Percentiles rank a stretch among this genome's conserved stretches.
Conservation (phyloP, 2,113 vertebrate species). For the Lonchura striata region DNA sequence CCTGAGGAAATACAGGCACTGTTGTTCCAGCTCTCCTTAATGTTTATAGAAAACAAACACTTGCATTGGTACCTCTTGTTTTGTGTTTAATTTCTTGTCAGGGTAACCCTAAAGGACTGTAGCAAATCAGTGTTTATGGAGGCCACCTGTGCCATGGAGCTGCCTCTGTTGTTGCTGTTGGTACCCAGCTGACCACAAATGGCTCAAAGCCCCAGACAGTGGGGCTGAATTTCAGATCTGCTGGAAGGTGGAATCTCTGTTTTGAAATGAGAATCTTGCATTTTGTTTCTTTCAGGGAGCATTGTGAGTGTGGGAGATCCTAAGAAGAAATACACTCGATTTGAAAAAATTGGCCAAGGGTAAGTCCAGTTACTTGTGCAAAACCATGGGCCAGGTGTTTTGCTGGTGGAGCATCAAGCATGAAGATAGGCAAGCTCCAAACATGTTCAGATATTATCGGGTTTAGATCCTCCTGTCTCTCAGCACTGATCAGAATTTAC, state of each 20-base stretch:
- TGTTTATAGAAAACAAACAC: background rate
- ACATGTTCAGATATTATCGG: background rate
- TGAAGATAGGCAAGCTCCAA: background rate
- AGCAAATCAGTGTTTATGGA: background rate
- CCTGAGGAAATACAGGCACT: background rate
- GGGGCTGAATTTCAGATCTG: background rate
- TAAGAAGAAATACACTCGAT: constrained; percentile 97
- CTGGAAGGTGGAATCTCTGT: background rate
- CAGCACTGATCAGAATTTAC: background rate
- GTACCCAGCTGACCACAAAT: background rate
- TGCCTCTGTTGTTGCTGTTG: background rate
- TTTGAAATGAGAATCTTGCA: background rate
- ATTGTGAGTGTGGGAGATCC: constrained; percentile 97
- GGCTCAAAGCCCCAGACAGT: background rate
- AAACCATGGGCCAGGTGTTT: background rate
- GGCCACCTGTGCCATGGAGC: background rate
- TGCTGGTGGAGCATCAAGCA: background rate
- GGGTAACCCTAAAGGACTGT: background rate
- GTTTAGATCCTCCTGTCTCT: background rate
- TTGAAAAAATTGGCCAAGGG: constrained; percentile 99
- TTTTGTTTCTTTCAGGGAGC: constrained; percentile 80
- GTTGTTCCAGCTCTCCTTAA: background rate
- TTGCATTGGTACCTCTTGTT: background rate
- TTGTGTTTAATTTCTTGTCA: background rate
- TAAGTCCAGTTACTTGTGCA: constrained; percentile 69